Evolutionary conservation across 2,113 vertebrate species (phyloP).

Genomic region (Murina feae): DNA sequence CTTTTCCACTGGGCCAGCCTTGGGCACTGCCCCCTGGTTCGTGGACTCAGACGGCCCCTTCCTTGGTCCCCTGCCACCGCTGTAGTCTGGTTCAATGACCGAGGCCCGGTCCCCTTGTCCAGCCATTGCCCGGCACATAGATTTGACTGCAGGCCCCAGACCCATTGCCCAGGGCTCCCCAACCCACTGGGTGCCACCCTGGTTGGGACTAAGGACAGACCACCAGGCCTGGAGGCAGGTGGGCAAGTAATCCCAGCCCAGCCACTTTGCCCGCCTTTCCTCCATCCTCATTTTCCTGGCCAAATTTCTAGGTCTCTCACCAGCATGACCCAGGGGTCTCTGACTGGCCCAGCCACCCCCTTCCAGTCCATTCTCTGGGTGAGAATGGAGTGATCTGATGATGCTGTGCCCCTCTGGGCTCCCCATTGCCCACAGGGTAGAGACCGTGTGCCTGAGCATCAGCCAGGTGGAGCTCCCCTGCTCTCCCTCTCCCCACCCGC

Average conservation of each 20-base stretch:
- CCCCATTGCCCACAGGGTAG: neutral
- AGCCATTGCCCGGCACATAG: accelerated
- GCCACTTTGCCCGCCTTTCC: accelerated
- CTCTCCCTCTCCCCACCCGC: too few relatives aligned
- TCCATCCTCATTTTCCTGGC: neutral
- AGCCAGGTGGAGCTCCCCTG: neutral
- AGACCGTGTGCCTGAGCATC: neutral
- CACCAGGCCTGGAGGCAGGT: neutral
- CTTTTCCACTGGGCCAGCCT: neutral
- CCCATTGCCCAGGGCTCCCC: neutral
- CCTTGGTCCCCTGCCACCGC: accelerated
- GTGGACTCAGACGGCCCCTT: neutral
- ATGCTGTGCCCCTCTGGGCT: neutral
- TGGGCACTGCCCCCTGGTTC: neutral
- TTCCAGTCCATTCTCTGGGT: neutral
- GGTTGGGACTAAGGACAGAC: neutral
- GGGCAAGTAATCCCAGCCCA: neutral
- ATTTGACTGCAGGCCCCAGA: neutral
- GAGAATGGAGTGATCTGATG: neutral
- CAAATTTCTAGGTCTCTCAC: neutral
- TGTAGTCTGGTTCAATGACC: neutral
- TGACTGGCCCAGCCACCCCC: too few relatives aligned
- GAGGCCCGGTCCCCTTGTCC: neutral
- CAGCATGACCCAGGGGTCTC: neutral
- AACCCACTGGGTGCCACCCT: accelerated